phyloP scores from a whole-genome alignment of 1,140 invertebrate genomes.

The Cydia pomonella region DNA sequence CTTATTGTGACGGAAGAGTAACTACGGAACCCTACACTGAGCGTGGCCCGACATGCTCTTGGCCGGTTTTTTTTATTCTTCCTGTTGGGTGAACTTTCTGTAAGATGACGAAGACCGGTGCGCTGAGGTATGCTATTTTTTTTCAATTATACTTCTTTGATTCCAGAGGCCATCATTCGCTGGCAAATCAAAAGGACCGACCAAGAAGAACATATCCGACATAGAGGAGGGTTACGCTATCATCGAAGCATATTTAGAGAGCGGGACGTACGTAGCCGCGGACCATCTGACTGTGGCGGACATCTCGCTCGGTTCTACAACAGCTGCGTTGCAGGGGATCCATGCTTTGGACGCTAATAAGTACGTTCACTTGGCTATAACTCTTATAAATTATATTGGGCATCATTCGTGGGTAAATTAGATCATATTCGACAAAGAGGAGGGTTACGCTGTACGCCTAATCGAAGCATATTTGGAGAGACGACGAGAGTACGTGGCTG shows the following conservation, averaged over 20 bases:
- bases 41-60: no score
- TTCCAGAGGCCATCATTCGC: constrained; percentile 46
- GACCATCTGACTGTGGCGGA: constrained; percentile 55
- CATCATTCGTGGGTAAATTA: constrained; percentile 40
- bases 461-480: constrained; percentile 48
- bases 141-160: neutral
- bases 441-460: constrained; percentile 43
- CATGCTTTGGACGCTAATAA: constrained; percentile 44
- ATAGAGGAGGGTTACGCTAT: constrained; percentile 48
- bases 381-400: no score
- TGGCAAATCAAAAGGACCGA: constrained; percentile 35
- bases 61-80: no score
- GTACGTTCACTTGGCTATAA: constrained; percentile 36
- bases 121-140: no score
- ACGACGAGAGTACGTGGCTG: constrained; percentile 43
- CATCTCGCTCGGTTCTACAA: constrained; percentile 45
- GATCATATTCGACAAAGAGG: constrained; percentile 44
- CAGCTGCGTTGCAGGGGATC: constrained; percentile 40
- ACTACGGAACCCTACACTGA: no score
- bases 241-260: constrained; percentile 47
- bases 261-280: constrained; percentile 40
- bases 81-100: no score
- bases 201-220: constrained; percentile 36
- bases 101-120: no score
- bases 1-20: no score